Conservation (phyloP, 2,888 invertebrate species). For the Leptarthrus brevirostris region DNA sequence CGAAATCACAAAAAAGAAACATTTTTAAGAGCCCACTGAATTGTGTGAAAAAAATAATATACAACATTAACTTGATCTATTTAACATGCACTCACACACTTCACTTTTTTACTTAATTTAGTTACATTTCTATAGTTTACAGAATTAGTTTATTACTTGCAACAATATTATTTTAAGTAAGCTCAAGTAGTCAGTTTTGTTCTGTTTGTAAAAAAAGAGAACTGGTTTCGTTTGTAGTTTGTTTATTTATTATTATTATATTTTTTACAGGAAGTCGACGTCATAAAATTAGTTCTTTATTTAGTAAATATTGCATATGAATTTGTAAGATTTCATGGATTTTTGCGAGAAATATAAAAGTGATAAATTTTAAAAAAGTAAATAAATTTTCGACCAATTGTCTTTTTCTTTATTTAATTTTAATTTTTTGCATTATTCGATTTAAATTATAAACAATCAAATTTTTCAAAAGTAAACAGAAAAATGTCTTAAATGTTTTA, state of each 20-base stretch:
- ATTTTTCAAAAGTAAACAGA: no score
- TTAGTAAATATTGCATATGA: constrained; percentile 12
- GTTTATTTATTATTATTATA: neutral
- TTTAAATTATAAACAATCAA: no score
- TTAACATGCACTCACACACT: constrained; percentile 8
- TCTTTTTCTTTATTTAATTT: no score
- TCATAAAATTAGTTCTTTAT: neutral
- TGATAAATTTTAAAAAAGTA: neutral
- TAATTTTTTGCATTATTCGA: no score
- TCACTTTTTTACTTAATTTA: constrained; percentile 2
- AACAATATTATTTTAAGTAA: constrained; percentile 36
- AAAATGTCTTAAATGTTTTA: no score
- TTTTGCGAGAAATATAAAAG: neutral
- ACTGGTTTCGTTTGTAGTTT: neutral
- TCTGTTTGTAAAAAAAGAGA: neutral
- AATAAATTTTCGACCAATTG: neutral
- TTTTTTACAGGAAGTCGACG: neutral
- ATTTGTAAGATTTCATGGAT: constrained; percentile 24
- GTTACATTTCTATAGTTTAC: constrained; percentile 17
- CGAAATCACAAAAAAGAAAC: neutral
- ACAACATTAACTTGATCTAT: neutral
- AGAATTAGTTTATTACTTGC: constrained; percentile 22
- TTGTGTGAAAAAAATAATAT: neutral
- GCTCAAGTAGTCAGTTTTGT: constrained; percentile 44
- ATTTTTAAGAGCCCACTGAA: neutral